Percentiles rank a stretch among this genome's conserved stretches.
Evolutionary conservation across 2,797 vertebrate species (phyloP).

Genomic region (Leucoraja ocellata): DNA sequence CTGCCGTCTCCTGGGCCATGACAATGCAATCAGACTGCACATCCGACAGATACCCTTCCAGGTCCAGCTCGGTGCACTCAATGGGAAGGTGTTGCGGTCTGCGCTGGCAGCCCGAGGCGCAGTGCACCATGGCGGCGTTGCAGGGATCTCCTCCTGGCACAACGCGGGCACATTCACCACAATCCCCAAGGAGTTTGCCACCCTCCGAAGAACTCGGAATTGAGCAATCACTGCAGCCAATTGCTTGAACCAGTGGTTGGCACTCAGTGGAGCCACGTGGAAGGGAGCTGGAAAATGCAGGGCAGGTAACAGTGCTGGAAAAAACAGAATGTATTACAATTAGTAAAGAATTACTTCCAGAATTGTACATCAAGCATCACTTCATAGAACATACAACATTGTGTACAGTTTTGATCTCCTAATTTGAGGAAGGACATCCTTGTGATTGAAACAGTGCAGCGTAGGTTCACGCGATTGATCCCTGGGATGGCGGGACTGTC

Average conservation of each 20-base stretch:
- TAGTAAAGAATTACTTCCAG: background rate
- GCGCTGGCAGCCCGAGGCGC: background rate
- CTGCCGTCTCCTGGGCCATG: background rate
- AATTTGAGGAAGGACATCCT: too few species aligned
- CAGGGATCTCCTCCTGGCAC: background rate
- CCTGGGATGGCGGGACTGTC: too few species aligned
- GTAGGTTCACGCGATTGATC: too few species aligned
- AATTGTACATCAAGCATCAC: background rate
- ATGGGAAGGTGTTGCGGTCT: background rate
- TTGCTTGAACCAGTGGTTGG: background rate
- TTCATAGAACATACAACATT: background rate
- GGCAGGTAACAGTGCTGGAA: background rate
- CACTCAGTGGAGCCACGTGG: background rate
- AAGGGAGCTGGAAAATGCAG: background rate
- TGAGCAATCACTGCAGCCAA: background rate
- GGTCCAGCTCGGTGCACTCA: constrained; percentile 12
- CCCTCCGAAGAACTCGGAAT: background rate
- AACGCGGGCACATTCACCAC: background rate
- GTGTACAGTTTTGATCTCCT: too few species aligned
- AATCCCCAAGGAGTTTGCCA: background rate
- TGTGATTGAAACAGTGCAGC: too few species aligned
- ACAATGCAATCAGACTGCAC: background rate
- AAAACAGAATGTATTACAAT: background rate
- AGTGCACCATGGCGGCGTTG: background rate
- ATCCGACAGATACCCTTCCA: background rate